Evolutionary conservation across 2,797 vertebrate species (phyloP).

Genomic region (Microcaecilia unicolor): DNA sequence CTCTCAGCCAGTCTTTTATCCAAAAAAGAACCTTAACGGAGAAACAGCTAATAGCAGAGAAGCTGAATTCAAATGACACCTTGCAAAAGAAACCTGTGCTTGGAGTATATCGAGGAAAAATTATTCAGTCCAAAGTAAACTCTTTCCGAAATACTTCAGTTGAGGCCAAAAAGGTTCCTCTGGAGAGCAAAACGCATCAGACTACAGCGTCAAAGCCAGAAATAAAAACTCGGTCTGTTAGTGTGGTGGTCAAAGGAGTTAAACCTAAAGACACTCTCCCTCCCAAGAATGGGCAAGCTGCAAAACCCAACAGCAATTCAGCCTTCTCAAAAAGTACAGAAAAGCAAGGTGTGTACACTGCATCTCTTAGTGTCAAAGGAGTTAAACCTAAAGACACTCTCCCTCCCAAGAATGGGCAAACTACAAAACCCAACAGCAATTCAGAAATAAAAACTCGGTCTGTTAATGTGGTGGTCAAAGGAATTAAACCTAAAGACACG

Average conservation of each 20-base stretch:
- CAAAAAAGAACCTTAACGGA: slow-evolving; percentile 48
- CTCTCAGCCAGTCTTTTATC: slow-evolving; percentile 53
- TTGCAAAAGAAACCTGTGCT: slow-evolving; percentile 48
- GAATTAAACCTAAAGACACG: too few species aligned
- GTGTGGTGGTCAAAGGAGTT: too few species aligned
- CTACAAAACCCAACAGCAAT: too few species aligned
- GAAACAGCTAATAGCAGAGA: slow-evolving; percentile 42
- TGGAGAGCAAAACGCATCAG: slow-evolving; percentile 9
- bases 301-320: neutral
- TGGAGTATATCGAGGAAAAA: slow-evolving; percentile 78
- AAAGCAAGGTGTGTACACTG: too few species aligned
- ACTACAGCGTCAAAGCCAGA: slow-evolving; percentile 6
- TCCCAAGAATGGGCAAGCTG: too few species aligned
- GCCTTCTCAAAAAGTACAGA: too few species aligned
- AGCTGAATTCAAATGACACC: slow-evolving; percentile 34
- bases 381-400: too few species aligned
- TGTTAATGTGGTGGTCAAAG: too few species aligned
- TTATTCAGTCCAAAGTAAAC: slow-evolving; percentile 83
- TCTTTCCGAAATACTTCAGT: slow-evolving; percentile 69
- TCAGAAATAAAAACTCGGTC: slow-evolving; percentile 3
- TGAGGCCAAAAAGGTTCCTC: slow-evolving; percentile 10
- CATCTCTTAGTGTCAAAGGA: too few species aligned
- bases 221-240: neutral
- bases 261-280: too few species aligned
- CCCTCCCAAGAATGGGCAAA: too few species aligned